These are phyloP conservation scores for Dasysyrphus albostriatus DNA, from an alignment of 2,888 invertebrate species.

Conservation along the genomic window DNA sequence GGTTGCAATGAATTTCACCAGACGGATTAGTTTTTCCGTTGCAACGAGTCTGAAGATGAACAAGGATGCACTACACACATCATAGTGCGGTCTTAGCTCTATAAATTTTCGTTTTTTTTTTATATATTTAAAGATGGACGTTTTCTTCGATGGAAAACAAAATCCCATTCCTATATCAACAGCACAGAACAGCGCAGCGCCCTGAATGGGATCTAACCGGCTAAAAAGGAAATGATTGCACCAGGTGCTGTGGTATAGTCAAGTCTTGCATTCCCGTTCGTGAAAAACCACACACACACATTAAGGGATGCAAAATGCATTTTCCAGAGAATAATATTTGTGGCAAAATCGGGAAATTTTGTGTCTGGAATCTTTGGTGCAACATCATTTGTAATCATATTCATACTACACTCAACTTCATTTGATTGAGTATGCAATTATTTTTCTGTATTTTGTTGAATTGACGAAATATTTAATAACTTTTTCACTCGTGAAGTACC, in stretches of 20 bases:
- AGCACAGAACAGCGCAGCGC: too few species aligned
- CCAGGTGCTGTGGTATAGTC: conserved; percentile 44
- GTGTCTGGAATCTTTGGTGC: conserved; percentile 44
- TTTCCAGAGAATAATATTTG: conserved; percentile 52
- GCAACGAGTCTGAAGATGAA: conserved; percentile 37
- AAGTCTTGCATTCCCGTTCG: conserved; percentile 31
- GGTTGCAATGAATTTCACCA: conserved; percentile 72
- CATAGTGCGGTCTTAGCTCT: conserved; percentile 8
- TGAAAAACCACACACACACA: conserved; percentile 15
- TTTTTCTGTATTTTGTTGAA: too few species aligned
- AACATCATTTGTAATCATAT: conserved; percentile 43
- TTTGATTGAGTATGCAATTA: not conserved
- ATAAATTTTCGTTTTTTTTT: conserved; percentile 29
- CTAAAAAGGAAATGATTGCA: conserved; percentile 64
- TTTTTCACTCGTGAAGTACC: too few species aligned
- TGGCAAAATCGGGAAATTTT: conserved; percentile 53
- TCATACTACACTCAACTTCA: not conserved
- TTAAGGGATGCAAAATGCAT: conserved; percentile 36
- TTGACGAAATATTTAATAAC: too few species aligned
- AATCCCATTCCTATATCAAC: conserved; percentile 25
- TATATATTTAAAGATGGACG: conserved; percentile 32
- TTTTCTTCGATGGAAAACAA: conserved; percentile 10
- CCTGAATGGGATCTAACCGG: conserved; percentile 10
- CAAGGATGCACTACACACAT: not conserved
- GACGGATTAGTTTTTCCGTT: conserved; percentile 73